These are phyloP conservation scores for Corythornis madagascariensis DNA, from an alignment of 2,113 vertebrate genomes.

Conservation along the genomic window DNA sequence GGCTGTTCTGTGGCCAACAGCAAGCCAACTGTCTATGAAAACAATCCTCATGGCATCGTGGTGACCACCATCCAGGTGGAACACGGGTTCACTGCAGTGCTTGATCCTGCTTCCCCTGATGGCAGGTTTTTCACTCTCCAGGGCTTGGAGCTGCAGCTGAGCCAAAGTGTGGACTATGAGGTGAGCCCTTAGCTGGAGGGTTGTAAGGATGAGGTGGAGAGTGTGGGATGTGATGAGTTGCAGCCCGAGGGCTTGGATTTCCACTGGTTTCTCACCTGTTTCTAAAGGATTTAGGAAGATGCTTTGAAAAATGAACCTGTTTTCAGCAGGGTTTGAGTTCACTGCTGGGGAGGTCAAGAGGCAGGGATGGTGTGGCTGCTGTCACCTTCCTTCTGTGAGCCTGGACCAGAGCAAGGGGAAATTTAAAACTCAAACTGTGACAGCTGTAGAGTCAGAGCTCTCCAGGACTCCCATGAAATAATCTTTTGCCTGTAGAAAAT, in stretches of 20 bases:
- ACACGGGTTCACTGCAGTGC: not conserved
- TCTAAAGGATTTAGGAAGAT: not conserved
- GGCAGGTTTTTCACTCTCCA: not conserved
- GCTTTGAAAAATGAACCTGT: not conserved
- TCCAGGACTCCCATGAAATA: not conserved
- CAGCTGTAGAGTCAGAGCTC: not conserved
- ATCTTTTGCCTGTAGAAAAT: not conserved
- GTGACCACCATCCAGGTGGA: not conserved
- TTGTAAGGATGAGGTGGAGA: not conserved
- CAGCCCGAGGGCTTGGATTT: not conserved
- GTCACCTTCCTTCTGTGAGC: not conserved
- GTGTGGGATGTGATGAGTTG: not conserved
- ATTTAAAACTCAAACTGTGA: not conserved
- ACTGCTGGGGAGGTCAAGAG: not conserved
- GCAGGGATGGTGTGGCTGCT: not conserved
- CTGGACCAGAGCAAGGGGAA: not conserved
- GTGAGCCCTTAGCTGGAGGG: not conserved
- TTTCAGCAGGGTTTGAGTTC: not conserved
- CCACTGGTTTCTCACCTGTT: not conserved
- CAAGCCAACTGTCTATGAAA: not conserved
- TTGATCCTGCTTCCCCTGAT: not conserved
- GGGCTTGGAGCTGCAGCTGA: not conserved
- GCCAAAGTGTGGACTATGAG: conserved; percentile 43
- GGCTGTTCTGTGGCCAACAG: not conserved
- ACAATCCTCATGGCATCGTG: not conserved